Evolutionary conservation across 2,113 vertebrate genomes (phyloP), one percentile per base, ranked within the genome.

Genomic region (Furnarius figulus): DNA sequence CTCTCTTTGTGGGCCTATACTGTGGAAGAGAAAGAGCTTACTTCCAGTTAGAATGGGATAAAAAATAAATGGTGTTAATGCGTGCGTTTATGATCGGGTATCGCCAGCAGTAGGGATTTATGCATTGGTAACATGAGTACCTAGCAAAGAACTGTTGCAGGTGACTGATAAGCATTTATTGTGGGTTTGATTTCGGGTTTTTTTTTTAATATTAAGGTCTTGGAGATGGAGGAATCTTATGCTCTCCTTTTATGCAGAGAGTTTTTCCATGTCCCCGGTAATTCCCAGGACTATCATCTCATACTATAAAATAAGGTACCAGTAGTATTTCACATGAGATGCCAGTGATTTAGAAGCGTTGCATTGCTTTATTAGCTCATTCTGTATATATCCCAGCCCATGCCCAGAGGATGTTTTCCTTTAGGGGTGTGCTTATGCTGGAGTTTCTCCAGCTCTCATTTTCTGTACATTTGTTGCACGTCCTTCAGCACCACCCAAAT

Each of bases 401-500:
- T 42, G 40, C 77, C 66, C 65, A 49, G 53, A 75, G 78, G 74
- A 72, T 85, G 31, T 85, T 87, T 87, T 89, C 31, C 53, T 79
- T 89, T 44, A 76, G 50, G 90, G 14, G 3, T 62, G 59, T 93
- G 27, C 53, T 96, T 93, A 50, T 0, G 0, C 28, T 96, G 94
- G 81, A 83, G 22, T 73, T 87, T 83, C 62, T 94, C 91, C 78
- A 91, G 77, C 62, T 85, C 50, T 44, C 2, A 0, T 95, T 93
- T 94, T 93, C 85, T 95, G 96, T 94, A 95, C 93, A 88, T 93
- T 83, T 55, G 30, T 90, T 95, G 78, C 93, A 96, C 76, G 72
- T 96, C 24, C 86, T 96, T 83, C 8, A 10, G 78, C 93, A 91
- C 50, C 71, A 85, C 74, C 49, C 78, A 91, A 40, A 90, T 83